Evolutionary conservation across 2,113 vertebrate species (phyloP).

Genomic region (Nannobrachium achirus): DNA sequence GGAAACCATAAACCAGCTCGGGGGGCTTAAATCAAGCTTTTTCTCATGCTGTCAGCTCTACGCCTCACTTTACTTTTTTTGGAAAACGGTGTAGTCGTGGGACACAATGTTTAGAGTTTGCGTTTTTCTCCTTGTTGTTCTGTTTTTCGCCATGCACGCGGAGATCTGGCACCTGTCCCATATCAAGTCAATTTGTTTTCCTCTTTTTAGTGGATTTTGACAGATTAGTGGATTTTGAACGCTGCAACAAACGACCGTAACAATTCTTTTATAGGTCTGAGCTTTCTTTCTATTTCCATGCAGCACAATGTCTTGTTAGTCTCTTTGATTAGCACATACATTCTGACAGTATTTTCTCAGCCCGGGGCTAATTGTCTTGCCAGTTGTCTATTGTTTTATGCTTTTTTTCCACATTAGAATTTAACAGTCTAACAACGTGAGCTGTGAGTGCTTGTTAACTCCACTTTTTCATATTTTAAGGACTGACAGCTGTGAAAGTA

Average conservation of each 20-base stretch:
- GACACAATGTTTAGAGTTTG: constrained; percentile 1
- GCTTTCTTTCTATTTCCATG: constrained; percentile 32
- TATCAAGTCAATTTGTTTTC: neutral
- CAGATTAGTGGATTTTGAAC: neutral
- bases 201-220: constrained; percentile 45
- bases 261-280: constrained; percentile 34
- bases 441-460: neutral
- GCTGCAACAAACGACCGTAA: neutral
- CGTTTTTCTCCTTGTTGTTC: constrained; percentile 37
- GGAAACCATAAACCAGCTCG: constrained; percentile 35
- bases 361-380: constrained; percentile 36
- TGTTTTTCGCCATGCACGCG: constrained; percentile 1
- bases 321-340: constrained; percentile 21
- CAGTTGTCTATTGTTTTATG: constrained; percentile 8
- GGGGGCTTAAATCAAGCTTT: constrained; percentile 28
- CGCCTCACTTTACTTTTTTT: neutral
- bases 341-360: constrained; percentile 24
- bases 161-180: neutral
- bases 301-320: constrained; percentile 36
- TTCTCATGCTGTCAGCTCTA: constrained; percentile 25
- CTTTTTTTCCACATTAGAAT: constrained; percentile 19
- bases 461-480: neutral
- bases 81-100: constrained; percentile 17
- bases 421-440: constrained; percentile 11
- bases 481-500: constrained; percentile 32